phyloP scores from a whole-genome alignment of 1,140 invertebrate genomes.

The Ectropis grisescens region DNA sequence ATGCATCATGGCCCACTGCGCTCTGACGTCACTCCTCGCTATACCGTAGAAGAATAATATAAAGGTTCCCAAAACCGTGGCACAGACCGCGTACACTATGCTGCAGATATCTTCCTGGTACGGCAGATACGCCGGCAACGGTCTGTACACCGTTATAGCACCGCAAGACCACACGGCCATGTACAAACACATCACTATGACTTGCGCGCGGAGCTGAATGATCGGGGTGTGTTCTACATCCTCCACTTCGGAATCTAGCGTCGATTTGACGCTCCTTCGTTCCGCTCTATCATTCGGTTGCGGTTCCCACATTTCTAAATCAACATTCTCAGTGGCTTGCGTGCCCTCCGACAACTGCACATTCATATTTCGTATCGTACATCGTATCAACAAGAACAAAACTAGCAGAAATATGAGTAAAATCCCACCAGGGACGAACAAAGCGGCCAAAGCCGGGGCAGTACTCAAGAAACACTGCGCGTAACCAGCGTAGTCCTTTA shows the following conservation, averaged over 20 bases:
- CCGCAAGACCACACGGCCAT: conserved; percentile 81
- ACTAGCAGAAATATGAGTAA: conserved; percentile 80
- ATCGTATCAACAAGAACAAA: conserved; percentile 83
- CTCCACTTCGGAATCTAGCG: conserved; percentile 81
- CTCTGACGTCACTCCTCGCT: conserved; percentile 84
- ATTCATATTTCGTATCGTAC: conserved; percentile 78
- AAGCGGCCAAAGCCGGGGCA: conserved; percentile 82
- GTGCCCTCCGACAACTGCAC: conserved; percentile 84
- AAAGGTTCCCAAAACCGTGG: conserved; percentile 83
- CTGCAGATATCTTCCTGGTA: conserved; percentile 85
- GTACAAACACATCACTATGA: conserved; percentile 83
- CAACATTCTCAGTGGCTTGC: conserved; percentile 85
- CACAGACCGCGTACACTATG: conserved; percentile 80
- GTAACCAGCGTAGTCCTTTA: conserved; percentile 87
- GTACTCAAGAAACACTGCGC: conserved; percentile 87
- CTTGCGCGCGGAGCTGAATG: conserved; percentile 84
- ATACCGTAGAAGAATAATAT: conserved; percentile 89
- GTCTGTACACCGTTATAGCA: conserved; percentile 77
- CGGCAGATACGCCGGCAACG: conserved; percentile 72
- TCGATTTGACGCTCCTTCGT: conserved; percentile 75
- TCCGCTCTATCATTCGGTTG: conserved; percentile 64
- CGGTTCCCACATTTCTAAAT: conserved; percentile 82
- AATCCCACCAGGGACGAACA: conserved; percentile 83
- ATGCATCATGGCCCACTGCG: conserved; percentile 78
- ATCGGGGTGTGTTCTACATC: conserved; percentile 86